Conservation (phyloP, 2,113 vertebrate genomes). For the Dendrocopos noguchii region DNA sequence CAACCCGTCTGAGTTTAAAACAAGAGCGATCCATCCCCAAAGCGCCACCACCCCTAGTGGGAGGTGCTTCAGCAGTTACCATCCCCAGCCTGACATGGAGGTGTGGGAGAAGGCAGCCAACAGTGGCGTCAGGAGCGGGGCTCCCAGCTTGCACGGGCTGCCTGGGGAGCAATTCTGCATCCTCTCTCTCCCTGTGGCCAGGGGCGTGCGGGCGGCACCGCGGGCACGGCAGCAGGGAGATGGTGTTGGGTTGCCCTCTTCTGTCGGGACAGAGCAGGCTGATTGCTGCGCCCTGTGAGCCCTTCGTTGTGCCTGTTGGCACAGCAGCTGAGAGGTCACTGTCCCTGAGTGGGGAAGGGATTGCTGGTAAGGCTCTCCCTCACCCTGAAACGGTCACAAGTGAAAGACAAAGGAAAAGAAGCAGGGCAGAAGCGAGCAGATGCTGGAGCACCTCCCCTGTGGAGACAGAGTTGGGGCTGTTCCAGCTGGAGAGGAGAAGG, state of each 20-base stretch:
- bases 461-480: too few species aligned
- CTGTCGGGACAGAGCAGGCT: constrained; percentile 21
- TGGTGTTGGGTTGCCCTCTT: constrained; percentile 62
- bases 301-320: background rate
- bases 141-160: background rate
- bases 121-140: background rate
- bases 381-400: background rate
- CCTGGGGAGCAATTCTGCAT: background rate
- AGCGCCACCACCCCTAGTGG: background rate
- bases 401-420: background rate
- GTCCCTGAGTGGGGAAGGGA: background rate
- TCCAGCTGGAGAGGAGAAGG: too few species aligned
- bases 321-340: background rate
- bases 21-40: background rate
- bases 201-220: background rate
- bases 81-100: background rate
- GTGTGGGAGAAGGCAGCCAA: background rate
- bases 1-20: background rate
- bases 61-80: background rate
- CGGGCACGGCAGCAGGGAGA: fast-evolving
- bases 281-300: background rate
- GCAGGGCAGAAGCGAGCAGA: too few species aligned
- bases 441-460: too few species aligned
- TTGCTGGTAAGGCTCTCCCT: background rate
- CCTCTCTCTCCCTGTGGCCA: background rate